Conservation (phyloP, 1,140 invertebrate genomes). For the Philopotamus ludificatus region DNA sequence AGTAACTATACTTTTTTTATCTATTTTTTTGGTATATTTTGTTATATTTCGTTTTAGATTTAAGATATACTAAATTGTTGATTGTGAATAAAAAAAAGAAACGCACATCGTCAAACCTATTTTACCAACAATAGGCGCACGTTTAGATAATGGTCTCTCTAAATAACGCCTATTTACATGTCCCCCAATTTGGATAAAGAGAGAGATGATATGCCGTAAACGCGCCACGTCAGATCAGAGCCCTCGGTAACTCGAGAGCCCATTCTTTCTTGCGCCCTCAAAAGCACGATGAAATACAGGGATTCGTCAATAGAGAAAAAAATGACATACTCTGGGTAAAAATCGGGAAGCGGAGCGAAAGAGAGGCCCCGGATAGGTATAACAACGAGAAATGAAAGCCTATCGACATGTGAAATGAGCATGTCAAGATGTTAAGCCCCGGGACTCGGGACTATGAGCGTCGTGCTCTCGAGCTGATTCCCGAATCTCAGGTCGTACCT, state of each 20-base stretch:
- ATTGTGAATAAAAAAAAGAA: too few relatives aligned
- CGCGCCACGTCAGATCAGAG: neutral
- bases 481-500: neutral
- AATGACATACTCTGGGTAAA: slow-evolving; percentile 35
- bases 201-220: slow-evolving; percentile 10
- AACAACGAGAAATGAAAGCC: slow-evolving; percentile 36
- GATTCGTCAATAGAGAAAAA: slow-evolving; percentile 23
- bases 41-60: too few relatives aligned
- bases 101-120: neutral
- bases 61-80: too few relatives aligned
- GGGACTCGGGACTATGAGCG: slow-evolving; percentile 17
- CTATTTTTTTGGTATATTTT: too few relatives aligned
- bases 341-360: slow-evolving; percentile 31
- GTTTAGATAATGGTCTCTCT: neutral
- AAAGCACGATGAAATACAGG: slow-evolving; percentile 6
- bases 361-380: slow-evolving; percentile 1
- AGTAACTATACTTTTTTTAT: too few relatives aligned
- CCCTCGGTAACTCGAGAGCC: neutral
- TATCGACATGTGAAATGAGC: slow-evolving; percentile 41
- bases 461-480: neutral
- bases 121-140: neutral
- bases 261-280: neutral
- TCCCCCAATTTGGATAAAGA: neutral
- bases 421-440: slow-evolving; percentile 38
- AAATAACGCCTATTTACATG: slow-evolving; percentile 17